A percentile compares a stretch with the other conserved stretches of the same genome.
These are phyloP conservation scores for Hydropotes inermis DNA, from an alignment of 2,113 vertebrate species.

Conservation along the genomic window DNA sequence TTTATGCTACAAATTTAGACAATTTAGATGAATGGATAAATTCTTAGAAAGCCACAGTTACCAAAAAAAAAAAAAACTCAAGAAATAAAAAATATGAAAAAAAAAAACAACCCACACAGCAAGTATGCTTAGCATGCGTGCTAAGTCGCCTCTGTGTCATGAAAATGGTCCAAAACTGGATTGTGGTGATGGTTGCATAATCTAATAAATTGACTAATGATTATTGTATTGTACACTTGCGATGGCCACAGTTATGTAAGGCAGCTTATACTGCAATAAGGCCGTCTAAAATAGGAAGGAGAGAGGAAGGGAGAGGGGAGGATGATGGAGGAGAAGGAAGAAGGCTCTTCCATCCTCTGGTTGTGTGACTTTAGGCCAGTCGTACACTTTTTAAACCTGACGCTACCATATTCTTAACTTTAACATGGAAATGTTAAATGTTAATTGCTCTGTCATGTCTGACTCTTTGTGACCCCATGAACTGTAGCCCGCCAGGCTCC, in stretches of 20 bases:
- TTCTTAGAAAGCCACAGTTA: background rate
- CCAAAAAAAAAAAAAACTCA: background rate
- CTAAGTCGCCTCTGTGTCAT: too few relatives aligned
- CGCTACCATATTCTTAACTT: background rate
- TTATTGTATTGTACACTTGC: background rate
- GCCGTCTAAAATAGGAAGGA: background rate
- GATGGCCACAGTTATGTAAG: accelerated
- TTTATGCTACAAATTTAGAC: background rate
- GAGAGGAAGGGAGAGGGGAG: background rate
- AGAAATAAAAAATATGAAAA: background rate
- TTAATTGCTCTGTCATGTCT: background rate
- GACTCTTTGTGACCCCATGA: background rate
- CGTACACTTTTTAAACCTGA: background rate
- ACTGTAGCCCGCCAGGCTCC: background rate
- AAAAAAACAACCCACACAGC: background rate
- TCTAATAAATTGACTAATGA: background rate
- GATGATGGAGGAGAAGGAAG: background rate
- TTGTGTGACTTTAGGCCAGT: background rate
- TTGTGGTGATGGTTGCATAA: accelerated
- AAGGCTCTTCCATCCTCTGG: background rate
- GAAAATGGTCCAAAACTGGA: background rate
- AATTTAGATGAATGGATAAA: background rate
- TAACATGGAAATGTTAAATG: background rate
- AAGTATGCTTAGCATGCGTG: too few relatives aligned
- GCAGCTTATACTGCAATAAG: background rate